Evolutionary conservation across 2,797 vertebrate species (phyloP).

Genomic region (Malacoraja senta): DNA sequence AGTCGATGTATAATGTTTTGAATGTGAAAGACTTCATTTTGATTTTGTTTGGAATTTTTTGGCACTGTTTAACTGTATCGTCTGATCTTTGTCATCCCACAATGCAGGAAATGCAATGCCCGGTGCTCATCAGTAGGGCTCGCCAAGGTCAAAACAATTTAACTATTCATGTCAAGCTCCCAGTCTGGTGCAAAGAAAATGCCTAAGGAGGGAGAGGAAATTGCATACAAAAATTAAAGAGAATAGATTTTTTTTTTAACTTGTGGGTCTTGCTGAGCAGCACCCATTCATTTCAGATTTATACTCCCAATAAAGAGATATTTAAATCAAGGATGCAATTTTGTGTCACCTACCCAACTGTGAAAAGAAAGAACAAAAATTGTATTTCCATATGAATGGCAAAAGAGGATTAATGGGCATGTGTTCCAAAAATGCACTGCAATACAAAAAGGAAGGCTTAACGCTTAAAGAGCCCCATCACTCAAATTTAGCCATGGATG

Average conservation of each 20-base stretch:
- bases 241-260: too few species aligned
- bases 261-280: neutral
- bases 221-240: neutral
- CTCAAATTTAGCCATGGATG: neutral
- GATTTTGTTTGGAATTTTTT: neutral
- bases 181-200: neutral
- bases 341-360: neutral
- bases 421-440: neutral
- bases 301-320: neutral
- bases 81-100: neutral
- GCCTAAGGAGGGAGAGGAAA: too few species aligned
- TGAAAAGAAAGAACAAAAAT: neutral
- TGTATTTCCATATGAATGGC: neutral
- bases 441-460: neutral
- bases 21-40: neutral
- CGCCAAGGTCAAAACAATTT: neutral
- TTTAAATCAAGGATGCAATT: neutral
- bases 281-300: neutral
- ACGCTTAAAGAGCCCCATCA: neutral
- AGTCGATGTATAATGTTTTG: neutral
- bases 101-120: neutral
- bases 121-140: neutral
- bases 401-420: neutral
- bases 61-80: neutral
- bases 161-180: neutral